Evolutionary conservation across 2,113 vertebrate species (phyloP).

Genomic region (Reinhardtius hippoglossoides): DNA sequence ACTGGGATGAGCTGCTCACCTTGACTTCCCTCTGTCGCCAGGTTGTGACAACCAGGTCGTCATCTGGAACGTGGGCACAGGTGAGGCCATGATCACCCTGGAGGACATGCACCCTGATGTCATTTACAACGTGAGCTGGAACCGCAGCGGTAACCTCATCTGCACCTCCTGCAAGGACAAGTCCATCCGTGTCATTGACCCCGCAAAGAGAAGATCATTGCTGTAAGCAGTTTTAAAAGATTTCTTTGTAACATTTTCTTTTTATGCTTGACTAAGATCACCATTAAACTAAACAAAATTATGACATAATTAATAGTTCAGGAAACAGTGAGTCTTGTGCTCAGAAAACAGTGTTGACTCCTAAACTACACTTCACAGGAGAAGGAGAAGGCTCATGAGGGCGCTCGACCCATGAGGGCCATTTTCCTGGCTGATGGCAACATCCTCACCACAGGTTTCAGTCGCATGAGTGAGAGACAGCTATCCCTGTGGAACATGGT

Average conservation of each 20-base stretch:
- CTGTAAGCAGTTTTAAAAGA: conserved; percentile 80
- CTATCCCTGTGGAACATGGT: conserved; percentile 95
- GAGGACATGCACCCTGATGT: conserved; percentile 96
- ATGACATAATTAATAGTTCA: not conserved
- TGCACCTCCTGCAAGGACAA: conserved; percentile 98
- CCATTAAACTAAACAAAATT: not conserved
- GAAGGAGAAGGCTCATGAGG: conserved; percentile 95
- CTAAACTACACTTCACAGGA: conserved; percentile 81
- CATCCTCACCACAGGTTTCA: conserved; percentile 96
- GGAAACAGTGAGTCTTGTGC: not conserved
- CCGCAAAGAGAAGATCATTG: conserved; percentile 88
- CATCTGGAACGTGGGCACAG: conserved; percentile 97
- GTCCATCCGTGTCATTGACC: conserved; percentile 92
- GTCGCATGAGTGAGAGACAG: conserved; percentile 97
- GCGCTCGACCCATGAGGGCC: conserved; percentile 93
- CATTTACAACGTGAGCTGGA: conserved; percentile 95
- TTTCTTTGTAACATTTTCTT: not conserved
- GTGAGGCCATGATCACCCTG: conserved; percentile 90
- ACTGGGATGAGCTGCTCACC: not conserved
- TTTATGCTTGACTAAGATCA: not conserved
- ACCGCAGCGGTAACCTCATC: conserved; percentile 94
- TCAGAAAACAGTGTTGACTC: not conserved
- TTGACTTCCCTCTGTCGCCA: conserved; percentile 48
- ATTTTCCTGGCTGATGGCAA: conserved; percentile 94
- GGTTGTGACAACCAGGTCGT: conserved; percentile 93